A percentile compares a stretch with the other conserved stretches of the same genome.
Evolutionary conservation across 2,797 vertebrate genomes (phyloP).

Genomic region (Cottoperca gobio): DNA sequence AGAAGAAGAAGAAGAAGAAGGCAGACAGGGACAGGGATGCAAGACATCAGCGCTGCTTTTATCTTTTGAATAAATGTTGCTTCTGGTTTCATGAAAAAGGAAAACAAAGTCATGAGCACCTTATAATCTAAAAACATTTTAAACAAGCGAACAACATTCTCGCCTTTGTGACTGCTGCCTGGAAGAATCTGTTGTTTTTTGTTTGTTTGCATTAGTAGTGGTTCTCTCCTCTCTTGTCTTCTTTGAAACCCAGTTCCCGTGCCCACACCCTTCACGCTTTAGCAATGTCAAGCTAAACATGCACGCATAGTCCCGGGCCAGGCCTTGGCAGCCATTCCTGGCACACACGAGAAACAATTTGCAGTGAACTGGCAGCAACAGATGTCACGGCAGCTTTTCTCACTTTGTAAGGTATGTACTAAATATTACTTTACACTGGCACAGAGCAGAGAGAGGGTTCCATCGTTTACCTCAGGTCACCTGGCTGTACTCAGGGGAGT

Average conservation of each 20-base stretch:
- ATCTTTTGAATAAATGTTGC: constrained; percentile 25
- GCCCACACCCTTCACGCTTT: constrained; percentile 53
- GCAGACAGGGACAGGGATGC: constrained; percentile 10
- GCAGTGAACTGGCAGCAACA: constrained; percentile 36
- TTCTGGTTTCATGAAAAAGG: constrained; percentile 24
- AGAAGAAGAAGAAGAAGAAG: too few relatives aligned
- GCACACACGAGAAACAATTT: constrained; percentile 31
- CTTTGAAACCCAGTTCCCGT: constrained; percentile 19
- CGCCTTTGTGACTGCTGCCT: constrained; percentile 16
- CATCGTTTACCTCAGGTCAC: constrained; percentile 12
- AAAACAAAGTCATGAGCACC: constrained; percentile 4
- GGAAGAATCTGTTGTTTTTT: constrained; percentile 43
- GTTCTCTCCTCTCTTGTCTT: constrained; percentile 13
- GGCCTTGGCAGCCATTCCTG: constrained; percentile 47
- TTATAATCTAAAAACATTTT: constrained; percentile 3
- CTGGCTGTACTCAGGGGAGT: not conserved
- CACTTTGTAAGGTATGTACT: constrained; percentile 38
- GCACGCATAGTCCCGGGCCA: constrained; percentile 18
- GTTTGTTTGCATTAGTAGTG: constrained; percentile 24
- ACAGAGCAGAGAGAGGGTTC: constrained; percentile 3
- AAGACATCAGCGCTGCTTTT: constrained; percentile 27
- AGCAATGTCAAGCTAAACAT: constrained; percentile 53
- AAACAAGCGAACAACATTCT: constrained; percentile 22
- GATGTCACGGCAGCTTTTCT: constrained; percentile 47
- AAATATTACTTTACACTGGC: constrained; percentile 33